A percentile compares a stretch with the other conserved stretches of the same genome.
These are phyloP conservation scores for Eunapius fragilis DNA, from an alignment of 37 sponge, comb jelly and placozoan genomes.

Conservation along the genomic window DNA sequence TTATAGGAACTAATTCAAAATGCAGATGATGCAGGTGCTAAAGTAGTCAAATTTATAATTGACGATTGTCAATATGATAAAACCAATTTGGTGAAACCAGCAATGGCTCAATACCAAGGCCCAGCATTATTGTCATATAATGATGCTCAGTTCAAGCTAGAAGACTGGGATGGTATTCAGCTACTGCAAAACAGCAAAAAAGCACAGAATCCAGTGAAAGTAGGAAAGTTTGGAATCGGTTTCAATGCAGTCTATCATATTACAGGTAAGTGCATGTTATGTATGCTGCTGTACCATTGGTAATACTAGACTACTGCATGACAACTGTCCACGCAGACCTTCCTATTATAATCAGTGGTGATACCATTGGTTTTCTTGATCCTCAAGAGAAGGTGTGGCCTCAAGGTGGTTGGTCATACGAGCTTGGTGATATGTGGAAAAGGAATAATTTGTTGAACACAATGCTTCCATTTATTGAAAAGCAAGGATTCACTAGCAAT, in stretches of 20 bases:
- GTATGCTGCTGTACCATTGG: too few species aligned
- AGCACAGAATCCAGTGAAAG: slow-evolving; percentile 73
- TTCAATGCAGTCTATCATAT: slow-evolving; percentile 81
- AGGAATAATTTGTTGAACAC: not conserved
- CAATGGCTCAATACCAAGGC: slow-evolving; percentile 46
- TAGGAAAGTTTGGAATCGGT: slow-evolving; percentile 81
- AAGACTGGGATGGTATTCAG: slow-evolving; percentile 73
- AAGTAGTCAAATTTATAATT: slow-evolving; percentile 46
- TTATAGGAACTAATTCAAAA: slow-evolving; percentile 81
- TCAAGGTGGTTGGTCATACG: slow-evolving; percentile 5
- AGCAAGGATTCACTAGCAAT: slow-evolving; percentile 27
- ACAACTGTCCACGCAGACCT: slow-evolving; percentile 34
- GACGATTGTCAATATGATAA: slow-evolving; percentile 44
- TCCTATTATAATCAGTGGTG: slow-evolving; percentile 68
- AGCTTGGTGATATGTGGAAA: too few species aligned
- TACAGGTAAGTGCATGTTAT: slow-evolving; percentile 63
- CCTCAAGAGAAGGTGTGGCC: slow-evolving; percentile 63
- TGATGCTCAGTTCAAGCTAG: slow-evolving; percentile 57
- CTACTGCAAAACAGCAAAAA: slow-evolving; percentile 59
- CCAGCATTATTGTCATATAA: slow-evolving; percentile 68
- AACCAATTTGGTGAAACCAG: not conserved
- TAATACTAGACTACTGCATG: too few species aligned
- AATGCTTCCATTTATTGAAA: slow-evolving; percentile 35
- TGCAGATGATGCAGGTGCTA: slow-evolving; percentile 85
- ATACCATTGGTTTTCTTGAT: slow-evolving; percentile 61